Conservation (phyloP, 2,888 invertebrate species). For the Tipula confusa region DNA sequence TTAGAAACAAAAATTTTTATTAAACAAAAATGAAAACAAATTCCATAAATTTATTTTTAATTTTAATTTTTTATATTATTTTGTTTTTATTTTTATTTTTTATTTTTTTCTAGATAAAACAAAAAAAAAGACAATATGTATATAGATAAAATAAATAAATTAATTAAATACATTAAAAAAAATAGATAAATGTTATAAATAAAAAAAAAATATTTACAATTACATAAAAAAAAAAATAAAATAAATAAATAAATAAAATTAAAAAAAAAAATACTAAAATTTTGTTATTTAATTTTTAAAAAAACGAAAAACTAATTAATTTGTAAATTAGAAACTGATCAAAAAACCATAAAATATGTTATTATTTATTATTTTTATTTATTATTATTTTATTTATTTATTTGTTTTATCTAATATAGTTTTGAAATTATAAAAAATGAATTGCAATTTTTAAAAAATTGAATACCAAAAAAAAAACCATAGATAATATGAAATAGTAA, state of each 20-base stretch:
- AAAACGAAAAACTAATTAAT: background rate
- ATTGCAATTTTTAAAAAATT: background rate
- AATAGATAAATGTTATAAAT: slow-evolving; percentile 25
- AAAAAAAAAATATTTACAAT: background rate
- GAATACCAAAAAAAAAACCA: background rate
- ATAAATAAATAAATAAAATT: slow-evolving; percentile 6
- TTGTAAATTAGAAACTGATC: slow-evolving; percentile 9
- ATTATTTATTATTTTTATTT: background rate
- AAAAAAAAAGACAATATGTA: slow-evolving; percentile 8
- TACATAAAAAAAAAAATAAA: background rate
- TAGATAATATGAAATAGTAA: background rate
- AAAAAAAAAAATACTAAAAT: background rate
- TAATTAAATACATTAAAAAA: slow-evolving; percentile 20
- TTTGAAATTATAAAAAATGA: background rate
- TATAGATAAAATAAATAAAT: slow-evolving; percentile 9
- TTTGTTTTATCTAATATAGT: background rate
- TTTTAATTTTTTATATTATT: background rate
- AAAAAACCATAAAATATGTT: background rate
- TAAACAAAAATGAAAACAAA: slow-evolving; percentile 13
- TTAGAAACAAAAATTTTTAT: slow-evolving; percentile 16
- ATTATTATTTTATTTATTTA: background rate
- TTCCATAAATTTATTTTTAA: background rate
- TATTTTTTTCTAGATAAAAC: background rate
- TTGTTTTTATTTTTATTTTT: background rate
- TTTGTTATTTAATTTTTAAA: slow-evolving; percentile 20